These are phyloP conservation scores for Bombus impatiens DNA, from an alignment of 1,140 invertebrate genomes.

Conservation along the genomic window DNA sequence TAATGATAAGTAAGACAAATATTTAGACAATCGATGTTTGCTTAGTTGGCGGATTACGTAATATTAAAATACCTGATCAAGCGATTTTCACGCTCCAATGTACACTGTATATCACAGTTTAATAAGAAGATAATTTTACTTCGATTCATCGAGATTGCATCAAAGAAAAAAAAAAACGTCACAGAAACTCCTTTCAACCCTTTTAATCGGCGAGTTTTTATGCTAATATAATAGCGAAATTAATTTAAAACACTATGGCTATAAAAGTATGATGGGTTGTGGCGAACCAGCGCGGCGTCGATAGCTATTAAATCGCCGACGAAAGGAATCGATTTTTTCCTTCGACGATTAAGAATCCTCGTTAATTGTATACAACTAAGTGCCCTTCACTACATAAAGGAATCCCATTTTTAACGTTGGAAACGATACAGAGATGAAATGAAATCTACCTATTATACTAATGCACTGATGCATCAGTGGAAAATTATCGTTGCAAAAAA, in stretches of 20 bases:
- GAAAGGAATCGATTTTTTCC: conserved; percentile 7
- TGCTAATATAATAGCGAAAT: conserved; percentile 23
- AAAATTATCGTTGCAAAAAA: background rate
- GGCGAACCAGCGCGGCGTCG: background rate
- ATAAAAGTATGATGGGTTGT: conserved; percentile 17
- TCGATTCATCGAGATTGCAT: background rate
- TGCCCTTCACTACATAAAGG: background rate
- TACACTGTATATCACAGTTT: no score
- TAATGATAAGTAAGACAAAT: no score
- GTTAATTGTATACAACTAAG: conserved; percentile 32
- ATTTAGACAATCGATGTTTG: no score
- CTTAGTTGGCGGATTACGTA: no score
- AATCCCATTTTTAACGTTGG: background rate
- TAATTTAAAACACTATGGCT: conserved; percentile 1
- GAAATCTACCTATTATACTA: background rate
- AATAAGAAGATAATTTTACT: background rate
- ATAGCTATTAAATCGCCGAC: conserved; percentile 13
- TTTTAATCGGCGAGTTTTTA: background rate
- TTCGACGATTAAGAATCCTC: conserved; percentile 15
- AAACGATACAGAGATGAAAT: background rate
- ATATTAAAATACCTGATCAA: no score
- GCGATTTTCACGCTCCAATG: no score
- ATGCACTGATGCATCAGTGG: background rate
- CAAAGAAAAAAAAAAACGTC: background rate
- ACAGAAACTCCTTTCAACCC: background rate